Conservation (phyloP, 2,888 invertebrate species). For the Anthophora plumipes region DNA sequence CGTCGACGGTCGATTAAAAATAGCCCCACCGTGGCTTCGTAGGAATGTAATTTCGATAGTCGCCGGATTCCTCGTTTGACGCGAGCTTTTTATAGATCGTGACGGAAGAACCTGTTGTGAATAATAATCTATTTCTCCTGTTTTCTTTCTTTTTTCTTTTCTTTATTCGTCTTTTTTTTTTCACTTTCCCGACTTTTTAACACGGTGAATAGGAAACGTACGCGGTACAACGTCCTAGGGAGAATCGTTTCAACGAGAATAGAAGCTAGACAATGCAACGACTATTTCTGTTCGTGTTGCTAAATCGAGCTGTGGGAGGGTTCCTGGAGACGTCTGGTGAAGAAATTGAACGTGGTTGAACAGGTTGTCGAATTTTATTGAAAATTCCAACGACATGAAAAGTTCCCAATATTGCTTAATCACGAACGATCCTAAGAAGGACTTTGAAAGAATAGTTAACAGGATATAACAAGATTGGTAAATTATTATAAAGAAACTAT, state of each 20-base stretch:
- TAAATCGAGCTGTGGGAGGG: conserved; percentile 20
- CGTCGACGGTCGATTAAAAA: conserved; percentile 37
- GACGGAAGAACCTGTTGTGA: not conserved
- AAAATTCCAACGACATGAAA: not conserved
- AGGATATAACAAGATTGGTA: no score
- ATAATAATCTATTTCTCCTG: no score
- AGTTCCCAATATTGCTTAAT: no score
- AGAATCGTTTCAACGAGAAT: conserved; percentile 5
- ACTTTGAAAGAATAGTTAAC: no score
- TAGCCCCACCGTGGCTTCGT: conserved; percentile 10
- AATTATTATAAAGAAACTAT: no score
- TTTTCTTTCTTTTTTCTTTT: not conserved
- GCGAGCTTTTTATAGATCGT: conserved; percentile 1
- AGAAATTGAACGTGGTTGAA: not conserved
- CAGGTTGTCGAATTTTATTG: conserved; percentile 2
- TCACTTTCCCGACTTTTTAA: no score
- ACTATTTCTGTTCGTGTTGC: conserved; percentile 6
- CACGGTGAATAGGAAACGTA: not conserved
- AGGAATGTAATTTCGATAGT: conserved; percentile 25
- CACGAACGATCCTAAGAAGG: no score
- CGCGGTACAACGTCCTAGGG: not conserved
- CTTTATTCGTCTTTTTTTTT: no score
- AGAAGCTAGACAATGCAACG: conserved; percentile 18
- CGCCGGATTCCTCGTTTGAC: not conserved
- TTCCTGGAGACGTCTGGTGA: not conserved